A percentile compares a stretch with the other conserved stretches of the same genome.
These are phyloP conservation scores for Cyclura pinguis DNA, from an alignment of 2,797 vertebrate genomes.

Conservation along the genomic window DNA sequence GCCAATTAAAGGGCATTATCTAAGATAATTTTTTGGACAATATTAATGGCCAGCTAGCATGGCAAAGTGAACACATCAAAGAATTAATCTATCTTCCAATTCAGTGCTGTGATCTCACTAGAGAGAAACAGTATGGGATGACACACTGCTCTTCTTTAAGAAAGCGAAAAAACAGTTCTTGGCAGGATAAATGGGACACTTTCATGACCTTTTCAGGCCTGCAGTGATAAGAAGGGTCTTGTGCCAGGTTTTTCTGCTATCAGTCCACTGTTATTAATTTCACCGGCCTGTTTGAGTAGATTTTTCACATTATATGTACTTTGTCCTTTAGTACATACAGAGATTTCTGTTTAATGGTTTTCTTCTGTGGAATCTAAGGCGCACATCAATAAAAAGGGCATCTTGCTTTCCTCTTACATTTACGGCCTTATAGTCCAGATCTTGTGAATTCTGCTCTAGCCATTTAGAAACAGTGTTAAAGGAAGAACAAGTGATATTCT, in stretches of 20 bases:
- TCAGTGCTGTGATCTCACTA: background rate
- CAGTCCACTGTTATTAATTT: background rate
- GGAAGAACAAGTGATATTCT: background rate
- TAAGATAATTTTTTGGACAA: fast-evolving
- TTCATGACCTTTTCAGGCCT: fast-evolving
- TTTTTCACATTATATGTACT: background rate
- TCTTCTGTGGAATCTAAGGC: background rate
- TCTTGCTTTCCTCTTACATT: background rate
- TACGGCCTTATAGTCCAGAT: background rate
- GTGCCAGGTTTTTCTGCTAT: background rate
- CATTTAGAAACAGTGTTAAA: background rate
- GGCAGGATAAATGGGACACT: background rate
- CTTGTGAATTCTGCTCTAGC: background rate
- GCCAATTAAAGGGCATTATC: background rate
- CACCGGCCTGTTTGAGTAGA: background rate
- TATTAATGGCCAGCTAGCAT: fast-evolving
- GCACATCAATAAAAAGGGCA: background rate
- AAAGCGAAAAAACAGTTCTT: background rate
- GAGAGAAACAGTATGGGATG: fast-evolving
- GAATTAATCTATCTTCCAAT: fast-evolving
- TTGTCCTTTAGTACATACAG: background rate
- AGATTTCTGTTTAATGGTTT: background rate
- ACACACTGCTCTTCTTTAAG: fast-evolving
- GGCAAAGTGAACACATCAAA: background rate
- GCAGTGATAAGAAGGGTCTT: background rate